A percentile compares a stretch with the other conserved stretches of the same genome.
Conservation (phyloP, 2,888 invertebrate genomes). For the Apodemia mormo region DNA sequence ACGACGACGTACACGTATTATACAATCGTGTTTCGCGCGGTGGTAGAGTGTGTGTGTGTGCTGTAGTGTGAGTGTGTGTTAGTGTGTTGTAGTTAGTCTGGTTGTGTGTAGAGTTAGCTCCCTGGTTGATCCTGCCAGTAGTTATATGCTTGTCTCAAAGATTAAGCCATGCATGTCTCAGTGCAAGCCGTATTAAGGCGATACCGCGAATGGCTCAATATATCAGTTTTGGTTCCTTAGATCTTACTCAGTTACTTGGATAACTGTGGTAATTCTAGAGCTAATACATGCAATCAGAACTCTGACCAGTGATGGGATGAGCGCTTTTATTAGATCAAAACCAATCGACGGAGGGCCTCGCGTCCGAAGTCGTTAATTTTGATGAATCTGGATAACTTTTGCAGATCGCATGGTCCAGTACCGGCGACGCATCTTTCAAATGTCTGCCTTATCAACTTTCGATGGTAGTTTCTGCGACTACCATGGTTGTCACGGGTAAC, state of each 20-base stretch:
- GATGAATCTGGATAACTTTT: constrained; percentile 73
- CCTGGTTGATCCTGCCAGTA: constrained; percentile 83
- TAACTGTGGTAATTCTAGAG: constrained; percentile 85
- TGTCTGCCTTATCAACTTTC: constrained; percentile 86
- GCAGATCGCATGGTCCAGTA: constrained; percentile 60
- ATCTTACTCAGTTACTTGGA: constrained; percentile 75
- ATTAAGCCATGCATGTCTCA: constrained; percentile 86
- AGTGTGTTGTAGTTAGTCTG: no score
- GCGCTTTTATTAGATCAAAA: constrained; percentile 61
- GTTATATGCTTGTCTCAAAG: constrained; percentile 86
- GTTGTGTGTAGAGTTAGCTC: constrained; percentile 37
- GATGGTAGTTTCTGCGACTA: constrained; percentile 85
- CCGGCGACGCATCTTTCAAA: constrained; percentile 83
- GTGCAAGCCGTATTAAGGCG: constrained; percentile 80
- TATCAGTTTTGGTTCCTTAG: constrained; percentile 82
- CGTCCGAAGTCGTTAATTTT: constrained; percentile 61
- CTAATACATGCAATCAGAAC: constrained; percentile 83
- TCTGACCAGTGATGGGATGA: constrained; percentile 67
- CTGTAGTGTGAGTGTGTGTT: no score
- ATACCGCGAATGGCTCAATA: constrained; percentile 84
- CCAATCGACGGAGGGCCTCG: constrained; percentile 67
- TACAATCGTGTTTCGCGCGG: no score
- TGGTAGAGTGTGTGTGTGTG: no score
- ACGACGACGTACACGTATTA: no score
- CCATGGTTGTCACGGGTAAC: constrained; percentile 87